Evolutionary conservation across 2,797 vertebrate genomes (phyloP).

Genomic region (Cossypha caffra): DNA sequence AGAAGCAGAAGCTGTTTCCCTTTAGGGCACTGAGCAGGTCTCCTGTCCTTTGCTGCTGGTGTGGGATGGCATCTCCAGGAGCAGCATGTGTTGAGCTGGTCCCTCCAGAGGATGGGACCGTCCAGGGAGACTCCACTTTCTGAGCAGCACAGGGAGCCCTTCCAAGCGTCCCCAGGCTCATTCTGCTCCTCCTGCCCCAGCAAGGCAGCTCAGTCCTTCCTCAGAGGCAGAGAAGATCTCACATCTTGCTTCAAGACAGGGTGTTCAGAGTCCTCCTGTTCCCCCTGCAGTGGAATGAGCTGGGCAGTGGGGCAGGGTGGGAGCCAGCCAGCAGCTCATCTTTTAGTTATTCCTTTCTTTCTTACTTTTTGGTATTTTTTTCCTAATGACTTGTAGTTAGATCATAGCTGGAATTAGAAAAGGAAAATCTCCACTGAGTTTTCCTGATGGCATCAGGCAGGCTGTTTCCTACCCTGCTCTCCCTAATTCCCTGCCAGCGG

Average conservation of each 20-base stretch:
- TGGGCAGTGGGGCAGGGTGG: neutral
- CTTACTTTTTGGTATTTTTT: neutral
- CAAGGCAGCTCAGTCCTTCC: neutral
- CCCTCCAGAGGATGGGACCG: neutral
- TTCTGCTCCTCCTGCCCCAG: neutral
- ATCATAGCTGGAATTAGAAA: conserved; percentile 55
- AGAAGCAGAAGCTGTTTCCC: conserved; percentile 37
- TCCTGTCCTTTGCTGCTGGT: neutral
- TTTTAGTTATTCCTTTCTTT: neutral
- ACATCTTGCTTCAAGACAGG: neutral
- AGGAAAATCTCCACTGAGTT: conserved; percentile 33
- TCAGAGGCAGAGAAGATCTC: neutral
- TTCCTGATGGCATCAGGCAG: conserved; percentile 15
- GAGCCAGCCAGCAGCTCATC: neutral
- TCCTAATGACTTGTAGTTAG: conserved; percentile 15
- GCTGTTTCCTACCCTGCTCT: neutral
- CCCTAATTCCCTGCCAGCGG: neutral
- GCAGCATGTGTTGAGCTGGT: neutral
- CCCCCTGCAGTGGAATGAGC: neutral
- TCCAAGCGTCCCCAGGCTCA: neutral
- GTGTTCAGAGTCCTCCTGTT: neutral
- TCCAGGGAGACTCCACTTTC: neutral
- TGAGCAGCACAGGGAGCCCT: neutral
- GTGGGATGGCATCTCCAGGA: neutral
- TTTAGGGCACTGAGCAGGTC: neutral